These are phyloP conservation scores for Collichthys lucidus DNA, from an alignment of 2,113 vertebrate genomes.

Conservation along the genomic window DNA sequence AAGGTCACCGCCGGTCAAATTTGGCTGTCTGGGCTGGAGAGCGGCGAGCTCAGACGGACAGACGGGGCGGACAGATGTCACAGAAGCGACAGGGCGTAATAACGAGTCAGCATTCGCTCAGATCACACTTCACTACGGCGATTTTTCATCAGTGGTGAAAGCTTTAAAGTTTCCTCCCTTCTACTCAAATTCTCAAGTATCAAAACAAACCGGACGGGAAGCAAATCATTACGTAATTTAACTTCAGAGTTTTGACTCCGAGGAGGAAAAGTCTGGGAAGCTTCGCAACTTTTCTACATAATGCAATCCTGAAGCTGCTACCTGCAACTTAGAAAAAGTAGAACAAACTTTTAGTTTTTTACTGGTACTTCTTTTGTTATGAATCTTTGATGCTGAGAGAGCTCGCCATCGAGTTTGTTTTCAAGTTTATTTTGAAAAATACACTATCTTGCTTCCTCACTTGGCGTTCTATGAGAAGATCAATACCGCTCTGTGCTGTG, in stretches of 20 bases:
- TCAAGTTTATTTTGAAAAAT: too few relatives aligned
- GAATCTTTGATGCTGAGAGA: not conserved
- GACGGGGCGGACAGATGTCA: conserved; percentile 48
- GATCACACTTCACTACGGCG: conserved; percentile 29
- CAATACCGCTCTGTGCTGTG: too few relatives aligned
- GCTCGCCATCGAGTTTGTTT: too few relatives aligned
- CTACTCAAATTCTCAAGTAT: not conserved
- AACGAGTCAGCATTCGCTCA: conserved; percentile 45
- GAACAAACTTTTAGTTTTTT: not conserved
- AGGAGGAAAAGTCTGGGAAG: not conserved
- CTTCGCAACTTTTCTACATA: not conserved
- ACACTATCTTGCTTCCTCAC: not conserved
- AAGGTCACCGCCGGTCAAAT: conserved; percentile 54
- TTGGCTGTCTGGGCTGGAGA: conserved; percentile 22
- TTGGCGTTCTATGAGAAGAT: not conserved
- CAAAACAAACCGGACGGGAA: conserved; percentile 2
- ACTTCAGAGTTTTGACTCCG: not conserved
- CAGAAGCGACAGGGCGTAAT: conserved; percentile 47
- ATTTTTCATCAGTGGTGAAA: conserved; percentile 7
- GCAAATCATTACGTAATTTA: not conserved
- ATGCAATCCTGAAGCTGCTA: not conserved
- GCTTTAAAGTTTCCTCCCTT: not conserved
- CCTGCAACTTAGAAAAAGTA: not conserved
- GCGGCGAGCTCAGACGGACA: conserved; percentile 31
- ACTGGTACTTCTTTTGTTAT: too few relatives aligned